These are phyloP conservation scores for Mesocricetus auratus DNA, from an alignment of 2,113 vertebrate genomes.

Conservation along the genomic window DNA sequence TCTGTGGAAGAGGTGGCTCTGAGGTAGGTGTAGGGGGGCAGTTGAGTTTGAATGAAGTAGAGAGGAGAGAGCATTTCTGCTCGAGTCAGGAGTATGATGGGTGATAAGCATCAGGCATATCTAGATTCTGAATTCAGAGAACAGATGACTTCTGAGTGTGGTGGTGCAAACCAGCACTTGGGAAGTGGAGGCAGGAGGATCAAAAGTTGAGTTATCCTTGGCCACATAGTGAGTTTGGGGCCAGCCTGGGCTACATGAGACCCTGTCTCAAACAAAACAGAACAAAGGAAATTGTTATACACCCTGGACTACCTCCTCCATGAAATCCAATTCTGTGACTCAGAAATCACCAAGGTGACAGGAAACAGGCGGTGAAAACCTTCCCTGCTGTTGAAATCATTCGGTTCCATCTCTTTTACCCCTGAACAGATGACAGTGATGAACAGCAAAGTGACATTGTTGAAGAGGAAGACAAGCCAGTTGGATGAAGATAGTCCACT, in stretches of 20 bases:
- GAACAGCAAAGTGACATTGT: not conserved
- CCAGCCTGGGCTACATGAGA: not conserved
- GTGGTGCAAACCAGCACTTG: not conserved
- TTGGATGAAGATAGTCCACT: slow-evolving; percentile 44
- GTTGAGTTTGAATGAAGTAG: not conserved
- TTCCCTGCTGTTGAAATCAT: not conserved
- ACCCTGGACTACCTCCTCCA: not conserved
- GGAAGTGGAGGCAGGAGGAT: not conserved
- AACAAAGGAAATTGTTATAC: not conserved
- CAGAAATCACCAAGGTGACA: not conserved
- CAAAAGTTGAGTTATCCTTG: not conserved
- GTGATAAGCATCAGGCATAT: not conserved
- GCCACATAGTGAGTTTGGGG: not conserved
- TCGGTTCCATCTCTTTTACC: not conserved
- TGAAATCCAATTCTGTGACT: not conserved
- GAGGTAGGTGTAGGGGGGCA: not conserved
- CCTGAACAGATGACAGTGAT: slow-evolving; percentile 60
- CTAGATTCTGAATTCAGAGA: not conserved
- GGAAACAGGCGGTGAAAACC: not conserved
- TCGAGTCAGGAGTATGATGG: not conserved
- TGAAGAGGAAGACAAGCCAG: slow-evolving; percentile 50
- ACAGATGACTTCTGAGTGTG: not conserved
- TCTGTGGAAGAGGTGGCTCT: not conserved
- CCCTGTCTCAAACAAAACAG: not conserved
- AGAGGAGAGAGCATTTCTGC: not conserved